Evolutionary conservation across 2,113 vertebrate species (phyloP).

Genomic region (Coryphaenoides rupestris): DNA sequence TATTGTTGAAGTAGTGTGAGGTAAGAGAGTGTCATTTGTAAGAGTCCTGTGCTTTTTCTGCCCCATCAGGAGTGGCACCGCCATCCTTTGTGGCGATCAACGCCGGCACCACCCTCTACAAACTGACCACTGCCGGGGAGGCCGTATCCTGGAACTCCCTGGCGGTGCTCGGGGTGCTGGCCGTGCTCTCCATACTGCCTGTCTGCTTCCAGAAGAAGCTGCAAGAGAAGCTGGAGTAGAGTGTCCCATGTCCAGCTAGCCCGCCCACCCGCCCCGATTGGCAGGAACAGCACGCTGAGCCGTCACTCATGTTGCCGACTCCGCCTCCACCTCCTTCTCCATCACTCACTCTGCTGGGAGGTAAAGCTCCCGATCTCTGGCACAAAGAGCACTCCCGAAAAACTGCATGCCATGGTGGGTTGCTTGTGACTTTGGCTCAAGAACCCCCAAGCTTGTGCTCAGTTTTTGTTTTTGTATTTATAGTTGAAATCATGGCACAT

Average conservation of each 20-base stretch:
- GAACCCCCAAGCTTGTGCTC: conserved; percentile 29
- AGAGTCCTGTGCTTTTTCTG: no score
- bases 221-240: conserved; percentile 91
- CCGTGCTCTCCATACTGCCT: conserved; percentile 90
- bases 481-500: conserved; percentile 36
- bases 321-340: conserved; percentile 15
- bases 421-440: conserved; percentile 31
- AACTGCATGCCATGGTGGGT: conserved; percentile 42
- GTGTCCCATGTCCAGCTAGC: no score
- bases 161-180: conserved; percentile 87
- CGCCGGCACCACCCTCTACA: conserved; percentile 94
- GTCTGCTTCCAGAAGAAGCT: conserved; percentile 93
- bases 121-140: conserved; percentile 95
- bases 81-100: conserved; percentile 98
- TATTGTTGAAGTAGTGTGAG: no score
- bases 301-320: conserved; percentile 27
- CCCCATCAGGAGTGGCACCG: conserved; percentile 85
- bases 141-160: conserved; percentile 98
- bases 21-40: no score
- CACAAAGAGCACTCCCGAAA: conserved; percentile 23
- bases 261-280: conserved; percentile 24
- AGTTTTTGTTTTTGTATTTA: conserved; percentile 26
- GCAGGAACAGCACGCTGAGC: conserved; percentile 69
- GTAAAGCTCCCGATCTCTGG: conserved; percentile 11
- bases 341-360: conserved; percentile 15